These are phyloP conservation scores for Chascanopsetta lugubris DNA, from an alignment of 2,113 vertebrate genomes.

Conservation along the genomic window DNA sequence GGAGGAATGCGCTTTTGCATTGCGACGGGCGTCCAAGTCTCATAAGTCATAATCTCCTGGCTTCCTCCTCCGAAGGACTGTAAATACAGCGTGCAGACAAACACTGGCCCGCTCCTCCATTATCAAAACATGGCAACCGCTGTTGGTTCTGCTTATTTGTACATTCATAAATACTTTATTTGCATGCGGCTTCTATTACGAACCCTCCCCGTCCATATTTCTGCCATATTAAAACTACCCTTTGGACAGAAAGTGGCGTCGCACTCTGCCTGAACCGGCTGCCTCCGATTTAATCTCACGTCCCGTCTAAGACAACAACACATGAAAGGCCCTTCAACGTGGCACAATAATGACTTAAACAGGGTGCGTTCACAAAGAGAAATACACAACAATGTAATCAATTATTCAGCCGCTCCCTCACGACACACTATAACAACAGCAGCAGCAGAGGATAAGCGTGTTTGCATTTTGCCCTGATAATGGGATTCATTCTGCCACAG, in stretches of 20 bases:
- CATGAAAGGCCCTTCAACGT: slow-evolving; percentile 52
- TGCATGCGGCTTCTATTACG: slow-evolving; percentile 42
- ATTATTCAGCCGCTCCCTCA: slow-evolving; percentile 52
- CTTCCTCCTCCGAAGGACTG: slow-evolving; percentile 36
- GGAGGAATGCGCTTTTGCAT: slow-evolving; percentile 29
- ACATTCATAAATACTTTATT: slow-evolving; percentile 58
- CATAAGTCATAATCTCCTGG: slow-evolving; percentile 45
- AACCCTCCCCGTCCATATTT: slow-evolving; percentile 31
- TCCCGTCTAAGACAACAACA: slow-evolving; percentile 17
- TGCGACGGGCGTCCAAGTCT: slow-evolving; percentile 30
- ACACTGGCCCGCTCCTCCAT: slow-evolving; percentile 28
- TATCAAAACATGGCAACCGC: slow-evolving; percentile 42
- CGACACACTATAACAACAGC: slow-evolving; percentile 14
- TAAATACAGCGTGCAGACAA: slow-evolving; percentile 32
- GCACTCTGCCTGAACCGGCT: slow-evolving; percentile 59
- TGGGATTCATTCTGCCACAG: background rate
- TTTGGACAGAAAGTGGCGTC: slow-evolving; percentile 34
- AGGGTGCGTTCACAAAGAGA: slow-evolving; percentile 44
- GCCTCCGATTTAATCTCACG: slow-evolving; percentile 51
- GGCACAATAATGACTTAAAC: slow-evolving; percentile 28
- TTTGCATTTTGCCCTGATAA: slow-evolving; percentile 28
- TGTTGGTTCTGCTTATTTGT: slow-evolving; percentile 38
- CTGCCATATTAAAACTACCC: slow-evolving; percentile 51
- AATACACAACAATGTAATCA: slow-evolving; percentile 56
- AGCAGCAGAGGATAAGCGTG: slow-evolving; percentile 4